phyloP scores from a whole-genome alignment of 2,888 invertebrate species.

The Nesidiocoris tenuis region DNA sequence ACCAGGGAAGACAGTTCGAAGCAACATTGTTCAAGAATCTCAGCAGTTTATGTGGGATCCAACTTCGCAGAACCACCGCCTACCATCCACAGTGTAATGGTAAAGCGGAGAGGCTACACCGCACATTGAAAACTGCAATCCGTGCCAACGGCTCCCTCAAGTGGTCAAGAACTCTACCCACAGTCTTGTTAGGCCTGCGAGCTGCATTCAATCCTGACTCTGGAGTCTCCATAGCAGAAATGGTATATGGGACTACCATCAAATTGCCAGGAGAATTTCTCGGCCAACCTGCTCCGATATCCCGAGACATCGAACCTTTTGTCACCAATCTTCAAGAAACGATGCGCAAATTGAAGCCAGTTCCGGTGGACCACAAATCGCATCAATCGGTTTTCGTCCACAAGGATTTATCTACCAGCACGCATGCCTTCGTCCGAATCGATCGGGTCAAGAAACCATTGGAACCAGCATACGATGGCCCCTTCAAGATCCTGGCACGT shows the following conservation, averaged over 20 bases:
- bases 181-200: constrained; percentile 33
- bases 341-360: background rate
- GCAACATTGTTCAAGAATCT: constrained; percentile 45
- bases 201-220: constrained; percentile 25
- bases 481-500: constrained; percentile 14
- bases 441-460: constrained; percentile 35
- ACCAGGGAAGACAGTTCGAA: constrained; percentile 54
- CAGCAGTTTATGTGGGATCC: constrained; percentile 49
- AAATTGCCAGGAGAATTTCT: constrained; percentile 10
- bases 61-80: constrained; percentile 51
- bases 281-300: too few relatives aligned
- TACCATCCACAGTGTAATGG: constrained; percentile 30
- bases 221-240: constrained; percentile 8
- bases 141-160: background rate
- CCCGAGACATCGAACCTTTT: background rate
- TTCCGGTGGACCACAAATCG: background rate
- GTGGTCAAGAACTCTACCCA: constrained; percentile 29
- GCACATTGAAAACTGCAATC: constrained; percentile 22
- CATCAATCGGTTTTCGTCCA: constrained; percentile 1
- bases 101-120: constrained; percentile 17
- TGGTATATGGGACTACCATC: constrained; percentile 13
- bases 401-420: constrained; percentile 10
- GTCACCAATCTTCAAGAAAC: background rate
- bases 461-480: constrained; percentile 42
- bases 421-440: constrained; percentile 34